Base-by-base conservation (phyloP, 2,888 invertebrate species). In the Drosophila peninsularis region DNA sequence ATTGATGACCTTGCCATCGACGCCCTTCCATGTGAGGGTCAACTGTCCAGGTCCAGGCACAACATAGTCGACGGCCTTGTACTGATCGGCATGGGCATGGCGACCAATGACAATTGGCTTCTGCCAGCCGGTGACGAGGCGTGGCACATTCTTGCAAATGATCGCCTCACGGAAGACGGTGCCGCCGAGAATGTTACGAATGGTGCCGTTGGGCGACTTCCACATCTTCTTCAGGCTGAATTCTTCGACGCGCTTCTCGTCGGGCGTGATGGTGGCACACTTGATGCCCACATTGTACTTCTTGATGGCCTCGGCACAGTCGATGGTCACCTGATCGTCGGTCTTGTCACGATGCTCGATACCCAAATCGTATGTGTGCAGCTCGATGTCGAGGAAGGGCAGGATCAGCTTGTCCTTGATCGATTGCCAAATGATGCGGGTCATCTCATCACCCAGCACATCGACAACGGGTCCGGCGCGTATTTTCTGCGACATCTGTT, bases 231-330 rank as follows among this genome's bases (percentile, higher is more conserved):
- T 96, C 78, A 97, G 92, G 2, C 96, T 96, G 90, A 97, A 97
- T 92, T 97, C 97, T 93, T 97, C 96, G 0, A 99, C 98, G 91
- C 99, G 94, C 39, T 97, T 96, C 92, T 99, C 99, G 92, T 99
- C 99, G 2, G 99, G 99, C 0, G 99, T 99, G 77, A 99, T 99
- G 3, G 99, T 97, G 27, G 99, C 99, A 93, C 99, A 99, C 93
- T 99, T 99, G 79, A 99, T 97, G 44, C 99, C 99, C 55, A 99
- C 99, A 93, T 98, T 98, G 94, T 98, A 99, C 91, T 98, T 97
- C 92, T 98, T 97, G 62, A 99, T 95, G 14, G 99, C 99, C 92
- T 98, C 96, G 9, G 99, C 99, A 92, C 98, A 98, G 81, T 99
- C 99, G 75, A 98, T 94, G 0, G 99, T 99, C 3, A 99, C 98